Evolutionary conservation across 2,113 vertebrate genomes (phyloP), one percentile per base, ranked within the genome.

Genomic region (Burhinus oedicnemus): DNA sequence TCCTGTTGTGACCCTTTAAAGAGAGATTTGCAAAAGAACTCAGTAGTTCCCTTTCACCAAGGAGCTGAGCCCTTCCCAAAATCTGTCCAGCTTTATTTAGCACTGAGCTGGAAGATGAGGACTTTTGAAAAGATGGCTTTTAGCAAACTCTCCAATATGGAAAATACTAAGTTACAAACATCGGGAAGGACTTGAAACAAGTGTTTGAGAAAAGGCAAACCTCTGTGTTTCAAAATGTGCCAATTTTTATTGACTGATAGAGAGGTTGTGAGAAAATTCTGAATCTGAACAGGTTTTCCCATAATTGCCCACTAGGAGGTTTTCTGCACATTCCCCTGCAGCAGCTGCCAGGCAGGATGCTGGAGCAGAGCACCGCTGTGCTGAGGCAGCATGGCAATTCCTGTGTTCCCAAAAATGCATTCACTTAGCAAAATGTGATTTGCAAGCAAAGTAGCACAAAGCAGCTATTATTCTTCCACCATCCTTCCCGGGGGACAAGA

Each of bases 251-350:
- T 90, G 71, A 93, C 45, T 70, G 79, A 75, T 92, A 51, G 47
- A 88, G 71, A 9, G 44, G 23, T 49, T 92, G 69, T 52, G 45
- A 91, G 69, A 89, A 93, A 71, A 84, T 84, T 78, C 82, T 74
- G 61, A 34, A 82, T 92, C 30, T 57, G 80, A 91, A 79, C 94
- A 94, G 72, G 45, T 97, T 91, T 95, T 95, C 87, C 89, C 77
- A 69, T 95, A 89, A 91, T 89, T 91, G 80, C 91, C 93, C 92
- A 92, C 65, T 84, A 94, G 94, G 90, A 97, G 92, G 77, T 96
- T 95, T 96, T 57, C 72, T 95, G 80, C 64, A 21, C 30, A 23
- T 92, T 95, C 52, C 85, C 52, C 65, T 91, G 36, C 77, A 89
- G 92, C 96, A 95, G 83, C 94, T 96, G 91, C 83, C 89, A 89